These are phyloP conservation scores for Dendronephthya gigantea DNA, from an alignment of 64 coral and sea anemone genomes.

Conservation along the genomic window DNA sequence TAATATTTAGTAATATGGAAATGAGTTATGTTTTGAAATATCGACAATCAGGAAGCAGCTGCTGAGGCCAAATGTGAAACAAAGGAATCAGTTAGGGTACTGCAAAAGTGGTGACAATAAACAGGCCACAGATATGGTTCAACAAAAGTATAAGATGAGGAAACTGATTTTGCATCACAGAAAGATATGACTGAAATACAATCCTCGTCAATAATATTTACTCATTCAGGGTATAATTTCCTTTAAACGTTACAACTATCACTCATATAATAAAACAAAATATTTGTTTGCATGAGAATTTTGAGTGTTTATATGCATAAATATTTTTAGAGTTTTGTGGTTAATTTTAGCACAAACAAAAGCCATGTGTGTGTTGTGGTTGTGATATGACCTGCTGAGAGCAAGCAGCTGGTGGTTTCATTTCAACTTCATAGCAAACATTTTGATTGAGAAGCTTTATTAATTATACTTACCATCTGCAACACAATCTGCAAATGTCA, in stretches of 20 bases:
- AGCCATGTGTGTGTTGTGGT: not conserved
- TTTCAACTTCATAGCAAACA: not conserved
- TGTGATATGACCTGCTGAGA: not conserved
- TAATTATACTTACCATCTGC: conserved; percentile 5
- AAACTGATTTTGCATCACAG: too few species aligned
- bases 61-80: too few species aligned
- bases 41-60: too few species aligned
- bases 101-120: too few species aligned
- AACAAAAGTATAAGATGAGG: too few species aligned
- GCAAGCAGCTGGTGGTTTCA: not conserved
- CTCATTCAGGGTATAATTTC: not conserved
- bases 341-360: conserved; percentile 3
- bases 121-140: too few species aligned
- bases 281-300: not conserved
- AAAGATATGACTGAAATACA: not conserved
- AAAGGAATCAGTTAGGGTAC: too few species aligned
- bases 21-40: too few species aligned
- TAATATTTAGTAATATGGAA: too few species aligned
- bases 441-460: not conserved
- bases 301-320: not conserved
- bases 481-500: conserved; percentile 21
- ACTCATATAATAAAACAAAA: not conserved
- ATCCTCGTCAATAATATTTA: not conserved
- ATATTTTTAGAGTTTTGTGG: not conserved
- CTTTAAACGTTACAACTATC: not conserved